Percentiles rank a stretch among this genome's conserved stretches.
Conservation (phyloP, 2,113 vertebrate species). For the Crotalus helleri region DNA sequence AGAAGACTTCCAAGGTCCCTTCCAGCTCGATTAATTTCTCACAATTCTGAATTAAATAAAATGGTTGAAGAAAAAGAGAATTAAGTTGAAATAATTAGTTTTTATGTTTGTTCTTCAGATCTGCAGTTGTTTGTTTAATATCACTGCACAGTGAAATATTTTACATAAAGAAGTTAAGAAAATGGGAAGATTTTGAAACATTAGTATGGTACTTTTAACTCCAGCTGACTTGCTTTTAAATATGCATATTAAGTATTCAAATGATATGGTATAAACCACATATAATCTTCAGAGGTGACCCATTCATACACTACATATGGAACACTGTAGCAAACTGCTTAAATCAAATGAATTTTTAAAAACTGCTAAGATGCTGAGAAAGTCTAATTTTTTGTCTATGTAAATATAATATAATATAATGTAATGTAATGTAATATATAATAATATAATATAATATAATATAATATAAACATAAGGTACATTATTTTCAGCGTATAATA, state of each 20-base stretch:
- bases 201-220: slow-evolving; percentile 19
- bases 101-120: not conserved
- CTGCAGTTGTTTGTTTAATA: not conserved
- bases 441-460: not conserved
- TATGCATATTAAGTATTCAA: not conserved
- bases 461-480: not conserved
- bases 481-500: not conserved
- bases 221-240: not conserved
- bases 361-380: not conserved
- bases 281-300: slow-evolving; percentile 9
- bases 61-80: not conserved
- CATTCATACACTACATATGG: not conserved
- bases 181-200: not conserved
- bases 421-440: not conserved
- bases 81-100: not conserved
- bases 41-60: not conserved
- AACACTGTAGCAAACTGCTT: not conserved
- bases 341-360: not conserved
- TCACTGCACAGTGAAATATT: not conserved
- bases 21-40: not conserved
- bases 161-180: not conserved
- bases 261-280: not conserved
- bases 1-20: too few relatives aligned
- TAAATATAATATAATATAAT: too few relatives aligned
- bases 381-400: not conserved